These are phyloP conservation scores for Pentalonia nigronervosa DNA, from an alignment of 1,140 invertebrate species.

Conservation along the genomic window DNA sequence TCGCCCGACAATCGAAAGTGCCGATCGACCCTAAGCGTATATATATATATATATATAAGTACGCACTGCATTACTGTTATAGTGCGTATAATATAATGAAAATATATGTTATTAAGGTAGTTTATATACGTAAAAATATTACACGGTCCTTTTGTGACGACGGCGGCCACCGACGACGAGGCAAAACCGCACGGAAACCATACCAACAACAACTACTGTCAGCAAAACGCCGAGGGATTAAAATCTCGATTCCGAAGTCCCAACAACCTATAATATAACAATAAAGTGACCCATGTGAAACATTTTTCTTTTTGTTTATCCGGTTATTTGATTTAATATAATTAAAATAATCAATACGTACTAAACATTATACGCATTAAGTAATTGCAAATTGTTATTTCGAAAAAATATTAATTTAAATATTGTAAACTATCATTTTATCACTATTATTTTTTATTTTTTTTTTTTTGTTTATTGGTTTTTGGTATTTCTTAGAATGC, in stretches of 20 bases:
- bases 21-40: neutral
- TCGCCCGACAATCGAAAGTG: conserved; percentile 29
- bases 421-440: neutral
- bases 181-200: neutral
- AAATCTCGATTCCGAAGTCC: neutral
- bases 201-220: neutral
- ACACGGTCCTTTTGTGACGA: neutral
- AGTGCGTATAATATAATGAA: neutral
- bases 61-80: neutral
- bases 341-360: too few relatives aligned
- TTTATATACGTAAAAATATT: neutral
- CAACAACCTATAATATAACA: neutral
- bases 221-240: neutral
- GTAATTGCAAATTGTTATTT: neutral
- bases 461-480: neutral
- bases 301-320: too few relatives aligned
- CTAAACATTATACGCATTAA: too few relatives aligned
- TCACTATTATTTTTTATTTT: neutral
- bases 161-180: conserved; percentile 26
- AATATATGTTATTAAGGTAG: neutral
- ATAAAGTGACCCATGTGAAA: too few relatives aligned
- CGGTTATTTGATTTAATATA: too few relatives aligned
- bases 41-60: neutral
- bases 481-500: neutral
- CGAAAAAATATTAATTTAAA: neutral